Conservation (phyloP, 2,888 invertebrate species). For the Aporophyla nigra region DNA sequence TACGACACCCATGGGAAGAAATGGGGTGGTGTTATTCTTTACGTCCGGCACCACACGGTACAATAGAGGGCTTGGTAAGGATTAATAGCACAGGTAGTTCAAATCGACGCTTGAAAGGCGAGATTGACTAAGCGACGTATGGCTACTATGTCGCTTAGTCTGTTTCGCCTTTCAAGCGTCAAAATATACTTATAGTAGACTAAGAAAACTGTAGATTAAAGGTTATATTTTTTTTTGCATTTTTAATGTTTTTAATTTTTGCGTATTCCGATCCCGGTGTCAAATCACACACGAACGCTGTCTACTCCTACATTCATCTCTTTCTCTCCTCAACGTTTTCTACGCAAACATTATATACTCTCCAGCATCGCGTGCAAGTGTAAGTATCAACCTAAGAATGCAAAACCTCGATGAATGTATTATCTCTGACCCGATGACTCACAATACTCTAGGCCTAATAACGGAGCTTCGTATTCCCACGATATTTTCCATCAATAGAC, state of each 20-base stretch:
- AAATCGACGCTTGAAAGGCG: too few relatives aligned
- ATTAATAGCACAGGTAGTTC: too few relatives aligned
- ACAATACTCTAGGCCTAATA: conserved; percentile 54
- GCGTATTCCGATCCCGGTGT: neutral
- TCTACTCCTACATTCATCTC: neutral
- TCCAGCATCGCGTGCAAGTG: conserved; percentile 14
- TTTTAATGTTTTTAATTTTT: too few relatives aligned
- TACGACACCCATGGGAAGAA: too few relatives aligned
- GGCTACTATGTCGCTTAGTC: too few relatives aligned
- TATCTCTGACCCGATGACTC: conserved; percentile 63
- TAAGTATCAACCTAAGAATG: conserved; percentile 22
- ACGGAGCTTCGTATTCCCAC: conserved; percentile 61
- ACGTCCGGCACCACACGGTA: too few relatives aligned
- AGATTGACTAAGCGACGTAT: too few relatives aligned
- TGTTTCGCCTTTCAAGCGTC: too few relatives aligned
- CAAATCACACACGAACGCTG: neutral
- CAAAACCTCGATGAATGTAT: conserved; percentile 35
- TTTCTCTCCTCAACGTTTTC: neutral
- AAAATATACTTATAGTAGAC: neutral
- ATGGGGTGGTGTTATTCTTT: too few relatives aligned
- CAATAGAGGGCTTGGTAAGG: too few relatives aligned
- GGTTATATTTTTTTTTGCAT: too few relatives aligned
- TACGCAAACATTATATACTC: neutral
- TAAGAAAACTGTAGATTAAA: neutral
- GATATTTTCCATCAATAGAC: conserved; percentile 47